Percentiles rank a stretch among this genome's conserved stretches.
Conservation (phyloP, 2,888 invertebrate genomes). For the Drosophila mettleri region DNA sequence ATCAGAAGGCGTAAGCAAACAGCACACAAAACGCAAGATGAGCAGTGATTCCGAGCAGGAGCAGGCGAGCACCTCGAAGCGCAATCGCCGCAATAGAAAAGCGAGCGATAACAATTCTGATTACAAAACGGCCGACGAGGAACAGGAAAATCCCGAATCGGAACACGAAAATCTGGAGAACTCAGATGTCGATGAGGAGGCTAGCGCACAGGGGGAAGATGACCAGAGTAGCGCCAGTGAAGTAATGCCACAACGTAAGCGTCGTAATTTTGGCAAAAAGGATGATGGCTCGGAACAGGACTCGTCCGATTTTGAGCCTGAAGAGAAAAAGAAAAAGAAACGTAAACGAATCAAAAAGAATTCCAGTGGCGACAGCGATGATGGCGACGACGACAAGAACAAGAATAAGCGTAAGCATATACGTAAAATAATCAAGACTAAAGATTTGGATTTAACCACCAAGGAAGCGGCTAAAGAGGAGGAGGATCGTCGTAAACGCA, state of each 20-base stretch:
- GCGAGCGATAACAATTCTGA: slow-evolving; percentile 62
- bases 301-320: slow-evolving; percentile 79
- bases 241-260: slow-evolving; percentile 80
- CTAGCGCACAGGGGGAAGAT: slow-evolving; percentile 35
- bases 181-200: slow-evolving; percentile 41
- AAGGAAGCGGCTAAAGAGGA: slow-evolving; percentile 96
- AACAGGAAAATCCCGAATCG: slow-evolving; percentile 29
- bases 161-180: slow-evolving; percentile 37
- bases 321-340: slow-evolving; percentile 72
- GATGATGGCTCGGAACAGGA: slow-evolving; percentile 59
- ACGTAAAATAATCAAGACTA: slow-evolving; percentile 87
- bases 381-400: slow-evolving; percentile 79
- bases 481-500: slow-evolving; percentile 93
- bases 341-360: slow-evolving; percentile 73
- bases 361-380: slow-evolving; percentile 74
- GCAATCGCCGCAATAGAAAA: slow-evolving; percentile 44
- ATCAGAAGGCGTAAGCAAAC: neutral
- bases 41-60: slow-evolving; percentile 61
- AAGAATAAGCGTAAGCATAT: slow-evolving; percentile 87
- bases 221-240: slow-evolving; percentile 80
- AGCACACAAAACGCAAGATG: slow-evolving; percentile 54
- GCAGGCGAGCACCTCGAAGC: slow-evolving; percentile 57
- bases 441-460: slow-evolving; percentile 92
- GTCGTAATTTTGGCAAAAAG: slow-evolving; percentile 67
- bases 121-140: slow-evolving; percentile 31